A percentile compares a stretch with the other conserved stretches of the same genome.
These are phyloP conservation scores for Keiferia lycopersicella DNA, from an alignment of 2,888 invertebrate genomes.

Conservation along the genomic window DNA sequence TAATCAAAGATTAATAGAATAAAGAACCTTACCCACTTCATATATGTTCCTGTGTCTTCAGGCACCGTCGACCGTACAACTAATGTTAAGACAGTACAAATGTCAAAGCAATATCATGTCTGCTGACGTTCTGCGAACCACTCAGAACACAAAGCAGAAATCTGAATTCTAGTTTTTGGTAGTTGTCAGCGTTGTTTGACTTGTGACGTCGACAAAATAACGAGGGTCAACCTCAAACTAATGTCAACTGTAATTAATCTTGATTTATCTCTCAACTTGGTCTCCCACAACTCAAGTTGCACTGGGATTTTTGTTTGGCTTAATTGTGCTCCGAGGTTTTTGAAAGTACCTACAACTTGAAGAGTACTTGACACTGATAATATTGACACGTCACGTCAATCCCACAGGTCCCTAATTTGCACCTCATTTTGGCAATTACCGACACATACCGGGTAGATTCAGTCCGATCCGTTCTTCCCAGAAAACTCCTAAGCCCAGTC, in stretches of 20 bases:
- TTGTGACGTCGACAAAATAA: conserved; percentile 38
- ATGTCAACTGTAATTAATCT: conserved; percentile 55
- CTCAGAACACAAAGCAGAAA: conserved; percentile 27
- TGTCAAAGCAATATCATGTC: conserved; percentile 4
- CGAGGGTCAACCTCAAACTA: conserved; percentile 45
- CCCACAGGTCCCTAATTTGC: too few species aligned
- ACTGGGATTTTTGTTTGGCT: conserved; percentile 17
- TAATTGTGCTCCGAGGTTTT: conserved; percentile 1
- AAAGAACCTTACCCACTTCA: background rate
- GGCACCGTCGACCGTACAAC: background rate
- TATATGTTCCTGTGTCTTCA: too few species aligned
- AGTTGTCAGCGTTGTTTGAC: conserved; percentile 39
- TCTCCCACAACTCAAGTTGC: conserved; percentile 7
- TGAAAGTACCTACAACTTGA: conserved; percentile 2
- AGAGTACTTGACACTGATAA: too few species aligned
- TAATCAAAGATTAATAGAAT: too few species aligned
- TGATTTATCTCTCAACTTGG: conserved; percentile 41
- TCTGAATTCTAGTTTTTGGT: conserved; percentile 38
- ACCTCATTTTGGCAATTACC: too few species aligned
- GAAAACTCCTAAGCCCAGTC: too few species aligned
- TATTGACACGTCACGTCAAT: too few species aligned
- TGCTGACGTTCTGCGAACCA: conserved; percentile 19
- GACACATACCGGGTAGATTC: too few species aligned
- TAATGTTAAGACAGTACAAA: background rate
- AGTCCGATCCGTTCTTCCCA: too few species aligned